A percentile compares a stretch with the other conserved stretches of the same genome.
Conservation (phyloP, 2,797 vertebrate species). For the Buphagus erythrorhynchus region DNA sequence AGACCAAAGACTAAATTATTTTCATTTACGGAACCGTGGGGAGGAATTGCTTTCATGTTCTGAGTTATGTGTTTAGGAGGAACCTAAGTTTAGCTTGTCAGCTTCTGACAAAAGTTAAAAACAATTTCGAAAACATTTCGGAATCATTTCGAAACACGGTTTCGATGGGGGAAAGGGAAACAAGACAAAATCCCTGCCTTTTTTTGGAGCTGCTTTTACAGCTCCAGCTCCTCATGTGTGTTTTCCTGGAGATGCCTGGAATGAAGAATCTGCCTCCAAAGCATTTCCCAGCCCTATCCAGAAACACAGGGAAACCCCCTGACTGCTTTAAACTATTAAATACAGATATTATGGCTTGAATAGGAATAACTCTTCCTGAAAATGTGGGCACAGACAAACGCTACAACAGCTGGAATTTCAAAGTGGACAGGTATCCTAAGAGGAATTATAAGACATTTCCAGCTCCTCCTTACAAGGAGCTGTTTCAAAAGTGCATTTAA, state of each 20-base stretch:
- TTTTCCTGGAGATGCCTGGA: not conserved
- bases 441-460: not conserved
- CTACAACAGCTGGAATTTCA: not conserved
- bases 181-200: not conserved
- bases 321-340: not conserved
- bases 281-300: not conserved
- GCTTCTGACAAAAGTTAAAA: not conserved
- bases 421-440: not conserved
- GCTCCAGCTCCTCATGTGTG: fast-evolving
- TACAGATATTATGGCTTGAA: not conserved
- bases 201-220: not conserved
- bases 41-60: conserved; percentile 12
- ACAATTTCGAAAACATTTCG: not conserved
- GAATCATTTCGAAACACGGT: not conserved
- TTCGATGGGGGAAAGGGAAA: not conserved
- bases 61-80: not conserved
- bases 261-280: not conserved
- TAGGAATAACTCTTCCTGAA: not conserved
- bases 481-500: fast-evolving
- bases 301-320: not conserved
- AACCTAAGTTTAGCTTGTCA: conserved; percentile 21
- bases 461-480: not conserved
- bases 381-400: not conserved
- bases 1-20: conserved; percentile 52
- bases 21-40: not conserved